Evolutionary conservation across 2,888 invertebrate species (phyloP), one percentile per base, ranked within the genome.

Genomic region (Napeogenes inachia): DNA sequence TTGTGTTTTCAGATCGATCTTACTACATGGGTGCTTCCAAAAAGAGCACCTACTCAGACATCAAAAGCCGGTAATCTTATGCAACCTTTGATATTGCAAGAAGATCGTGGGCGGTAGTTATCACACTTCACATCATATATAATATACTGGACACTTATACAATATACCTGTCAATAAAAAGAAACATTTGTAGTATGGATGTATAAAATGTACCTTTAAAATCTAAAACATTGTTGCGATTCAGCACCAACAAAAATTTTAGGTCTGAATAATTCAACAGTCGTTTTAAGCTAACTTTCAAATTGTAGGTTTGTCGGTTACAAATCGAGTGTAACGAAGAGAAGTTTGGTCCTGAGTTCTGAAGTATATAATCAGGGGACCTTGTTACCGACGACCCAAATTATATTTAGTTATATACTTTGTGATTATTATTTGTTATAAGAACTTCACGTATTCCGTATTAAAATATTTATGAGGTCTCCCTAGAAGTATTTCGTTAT

Each of bases 231-330:
- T 30, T 10, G 21, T 30, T n/a, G 21, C 50, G 12, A 8, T 10
- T 30, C 30, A 3, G 3, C 2, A 10, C 10, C 50, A 30, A 30
- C 50, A 50, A 50, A 50, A 50, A 50, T 30, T 50, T 50, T 12
- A 50, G 21, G 50, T 30, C 35, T 38, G 83, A 86, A 86, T 86
- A 77, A 86, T 86, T 85, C 85, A 86, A 77, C 70, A 79, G 79
- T 76, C 81, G 83, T 80, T 86, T 83, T 77, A 77, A 79, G 80
- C 81, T 84, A 82, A 84, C 84, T 84, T 82, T 76, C 81, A 81
- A 85, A 84, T 84, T 81, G 82, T 78, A 83, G 80, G 80, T 81
- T 81, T 80, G 76, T 76, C 75, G 75, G 81, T 78, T 78, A 75
- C 78, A 75, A 74, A 71, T 75, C 70, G 74, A 69, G 71, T 77